Evolutionary conservation across 2,797 vertebrate genomes (phyloP).

Genomic region (Enteromius unitaeniatus): DNA sequence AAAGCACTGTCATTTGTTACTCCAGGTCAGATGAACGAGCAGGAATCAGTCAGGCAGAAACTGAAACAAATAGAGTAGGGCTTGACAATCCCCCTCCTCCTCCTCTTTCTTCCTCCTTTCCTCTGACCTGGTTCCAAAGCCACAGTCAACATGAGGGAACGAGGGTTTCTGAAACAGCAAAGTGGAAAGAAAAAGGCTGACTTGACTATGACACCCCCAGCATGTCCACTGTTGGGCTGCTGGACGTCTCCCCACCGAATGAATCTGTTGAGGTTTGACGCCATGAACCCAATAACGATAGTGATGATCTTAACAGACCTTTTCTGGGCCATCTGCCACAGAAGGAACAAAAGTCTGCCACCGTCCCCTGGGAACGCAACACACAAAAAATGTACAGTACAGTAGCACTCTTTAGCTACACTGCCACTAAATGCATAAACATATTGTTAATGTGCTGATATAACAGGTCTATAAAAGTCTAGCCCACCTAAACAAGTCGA

Average conservation of each 20-base stretch:
- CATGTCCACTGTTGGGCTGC: slow-evolving; percentile 1
- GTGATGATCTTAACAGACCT: slow-evolving; percentile 50
- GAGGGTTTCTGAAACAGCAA: slow-evolving; percentile 8
- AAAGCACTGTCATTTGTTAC: slow-evolving; percentile 33
- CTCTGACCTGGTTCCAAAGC: slow-evolving; percentile 43
- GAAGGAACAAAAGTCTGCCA: slow-evolving; percentile 33
- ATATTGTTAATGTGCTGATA: background rate
- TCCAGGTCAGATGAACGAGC: slow-evolving; percentile 22
- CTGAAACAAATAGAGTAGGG: slow-evolving; percentile 7
- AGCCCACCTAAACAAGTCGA: background rate
- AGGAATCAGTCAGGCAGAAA: slow-evolving; percentile 20
- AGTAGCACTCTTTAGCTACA: background rate
- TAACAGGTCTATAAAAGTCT: background rate
- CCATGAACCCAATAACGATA: slow-evolving; percentile 56
- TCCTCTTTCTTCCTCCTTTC: slow-evolving; percentile 22
- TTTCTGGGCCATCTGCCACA: slow-evolving; percentile 52
- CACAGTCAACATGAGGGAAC: slow-evolving; percentile 8
- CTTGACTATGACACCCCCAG: slow-evolving; percentile 2
- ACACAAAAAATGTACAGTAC: slow-evolving; percentile 21
- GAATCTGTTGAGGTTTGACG: slow-evolving; percentile 40
- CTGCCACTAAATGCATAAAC: background rate
- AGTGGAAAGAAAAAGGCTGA: slow-evolving; percentile 15
- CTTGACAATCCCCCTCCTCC: slow-evolving; percentile 2
- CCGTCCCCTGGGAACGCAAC: slow-evolving; percentile 26
- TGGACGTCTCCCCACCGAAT: background rate